Conservation (phyloP, 2,888 invertebrate genomes). For the Phalera bucephala region DNA sequence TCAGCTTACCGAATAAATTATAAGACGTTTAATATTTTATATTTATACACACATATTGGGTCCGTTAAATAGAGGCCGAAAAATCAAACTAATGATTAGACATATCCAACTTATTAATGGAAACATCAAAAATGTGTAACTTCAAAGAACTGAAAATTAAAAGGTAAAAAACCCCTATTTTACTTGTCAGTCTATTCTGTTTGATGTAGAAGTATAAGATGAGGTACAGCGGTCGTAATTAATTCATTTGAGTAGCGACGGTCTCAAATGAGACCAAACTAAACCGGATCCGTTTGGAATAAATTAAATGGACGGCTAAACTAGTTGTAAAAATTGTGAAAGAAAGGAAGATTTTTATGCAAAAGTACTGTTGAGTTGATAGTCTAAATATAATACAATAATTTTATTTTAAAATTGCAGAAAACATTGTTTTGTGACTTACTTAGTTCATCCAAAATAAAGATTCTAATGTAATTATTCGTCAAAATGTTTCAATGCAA, state of each 20-base stretch:
- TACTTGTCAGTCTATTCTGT: slow-evolving; percentile 1
- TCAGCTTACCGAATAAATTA: too few species aligned
- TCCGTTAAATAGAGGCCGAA: slow-evolving; percentile 12
- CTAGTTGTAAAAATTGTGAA: neutral
- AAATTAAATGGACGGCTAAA: neutral
- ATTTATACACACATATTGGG: neutral
- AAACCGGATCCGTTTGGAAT: slow-evolving; percentile 1
- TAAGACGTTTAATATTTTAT: neutral
- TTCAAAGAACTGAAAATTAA: neutral
- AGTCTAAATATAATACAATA: too few species aligned
- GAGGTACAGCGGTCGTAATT: neutral
- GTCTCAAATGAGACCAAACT: slow-evolving; percentile 1
- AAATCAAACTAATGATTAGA: slow-evolving; percentile 1
- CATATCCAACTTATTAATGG: neutral
- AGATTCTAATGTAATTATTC: too few species aligned
- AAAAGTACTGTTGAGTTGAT: neutral
- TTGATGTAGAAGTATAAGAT: neutral
- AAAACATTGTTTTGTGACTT: too few species aligned
- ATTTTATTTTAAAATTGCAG: too few species aligned
- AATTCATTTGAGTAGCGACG: neutral
- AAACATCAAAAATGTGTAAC: neutral
- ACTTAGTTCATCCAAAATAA: too few species aligned
- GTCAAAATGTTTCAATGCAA: too few species aligned
- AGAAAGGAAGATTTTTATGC: neutral
- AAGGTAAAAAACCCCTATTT: neutral